These are phyloP conservation scores for Lasius platythorax DNA, from an alignment of 2,888 invertebrate genomes.

Conservation along the genomic window DNA sequence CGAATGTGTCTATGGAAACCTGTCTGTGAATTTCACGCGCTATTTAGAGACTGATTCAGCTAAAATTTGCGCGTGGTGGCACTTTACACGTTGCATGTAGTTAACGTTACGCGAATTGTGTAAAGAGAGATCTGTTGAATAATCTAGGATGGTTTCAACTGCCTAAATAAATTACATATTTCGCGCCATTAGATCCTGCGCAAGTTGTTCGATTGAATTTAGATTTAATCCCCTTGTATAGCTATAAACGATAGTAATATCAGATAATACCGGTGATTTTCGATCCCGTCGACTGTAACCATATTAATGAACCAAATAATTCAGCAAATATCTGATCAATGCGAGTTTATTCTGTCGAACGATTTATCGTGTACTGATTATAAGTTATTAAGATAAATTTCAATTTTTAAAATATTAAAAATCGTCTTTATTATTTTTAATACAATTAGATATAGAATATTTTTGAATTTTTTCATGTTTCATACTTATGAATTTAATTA, in stretches of 20 bases:
- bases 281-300: neutral
- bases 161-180: conserved; percentile 74
- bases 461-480: neutral
- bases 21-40: neutral
- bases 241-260: neutral
- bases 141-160: conserved; percentile 68
- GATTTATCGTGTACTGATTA: neutral
- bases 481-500: neutral
- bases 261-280: conserved; percentile 9
- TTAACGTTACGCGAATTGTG: conserved; percentile 11
- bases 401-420: neutral
- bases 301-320: neutral
- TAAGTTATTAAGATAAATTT: neutral
- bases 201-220: conserved; percentile 81
- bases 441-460: neutral
- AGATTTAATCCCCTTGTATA: conserved; percentile 69
- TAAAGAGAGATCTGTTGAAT: conserved; percentile 65
- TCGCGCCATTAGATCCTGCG: conserved; percentile 74
- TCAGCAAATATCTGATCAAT: neutral
- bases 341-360: neutral
- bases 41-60: conserved; percentile 39
- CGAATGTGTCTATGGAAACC: neutral
- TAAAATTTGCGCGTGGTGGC: conserved; percentile 32
- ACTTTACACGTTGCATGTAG: conserved; percentile 1
- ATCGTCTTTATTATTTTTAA: neutral